Evolutionary conservation across 2,113 vertebrate genomes (phyloP), one percentile per base, ranked within the genome.

Genomic region (cattle (Bos taurus)): DNA sequence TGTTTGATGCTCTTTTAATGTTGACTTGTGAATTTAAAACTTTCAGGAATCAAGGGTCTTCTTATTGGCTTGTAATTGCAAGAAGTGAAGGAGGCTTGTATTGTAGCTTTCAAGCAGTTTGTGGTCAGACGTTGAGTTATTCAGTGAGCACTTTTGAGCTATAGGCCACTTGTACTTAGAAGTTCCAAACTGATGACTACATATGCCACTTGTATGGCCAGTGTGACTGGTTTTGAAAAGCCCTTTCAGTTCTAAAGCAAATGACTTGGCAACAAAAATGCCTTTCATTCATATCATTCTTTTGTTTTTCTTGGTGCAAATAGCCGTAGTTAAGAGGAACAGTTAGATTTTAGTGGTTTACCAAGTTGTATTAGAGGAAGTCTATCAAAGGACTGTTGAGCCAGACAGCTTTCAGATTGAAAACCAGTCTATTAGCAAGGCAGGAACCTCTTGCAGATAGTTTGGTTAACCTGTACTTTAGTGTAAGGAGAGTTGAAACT

Each of bases 321-420:
- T 43, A n/a, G 3, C 48, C 62, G 4, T n/a, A 89, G 89, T 97
- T 95, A 77, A 78, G 54, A 94, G 91, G 33, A 90, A 64, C 25
- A 93, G 59, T 93, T 77, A 94, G 88, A 94, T 93, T 91, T 82
- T 94, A 57, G 23, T 93, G 43, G 30, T 62, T 97, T 95, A 59
- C 26, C 36, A 56, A 16, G 11, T 92, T 92, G 48, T 8, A n/a
- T 88, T 92, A 86, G 78, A 82, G 88, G 43, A 86, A 88, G 19
- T 90, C 77, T 88, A 2, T 88, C n/a, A 91, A 81, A 92, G 50
- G 28, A 64, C 81, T 94, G 43, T 95, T 94, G 54, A 94, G 28
- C 46, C 33, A 78, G 15, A 90, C 28, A 94, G 14, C 33, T 95
- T 97, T 95, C 46, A 89, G 81, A 80, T 89, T 88, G 89, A 92